Percentiles rank a stretch among this genome's conserved stretches.
Evolutionary conservation across 2,797 vertebrate genomes (phyloP).

Genomic region (Enteromius afrohamiltoni): DNA sequence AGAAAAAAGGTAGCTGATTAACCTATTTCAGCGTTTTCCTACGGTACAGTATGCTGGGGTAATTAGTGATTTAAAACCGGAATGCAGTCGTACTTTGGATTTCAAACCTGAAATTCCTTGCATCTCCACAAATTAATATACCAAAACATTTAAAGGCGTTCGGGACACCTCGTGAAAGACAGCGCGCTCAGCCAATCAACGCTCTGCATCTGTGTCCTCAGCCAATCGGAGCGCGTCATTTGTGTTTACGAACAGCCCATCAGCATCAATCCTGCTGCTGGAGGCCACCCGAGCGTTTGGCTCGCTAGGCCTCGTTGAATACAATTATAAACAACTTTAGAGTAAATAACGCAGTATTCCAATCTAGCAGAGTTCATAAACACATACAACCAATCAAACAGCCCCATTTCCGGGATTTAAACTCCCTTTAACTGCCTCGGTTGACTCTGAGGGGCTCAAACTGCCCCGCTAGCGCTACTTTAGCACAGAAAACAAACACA

Average conservation of each 20-base stretch:
- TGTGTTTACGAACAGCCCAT: constrained; percentile 56
- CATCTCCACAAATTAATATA: background rate
- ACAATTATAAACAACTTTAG: constrained; percentile 75
- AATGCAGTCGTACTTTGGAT: background rate
- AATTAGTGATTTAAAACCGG: background rate
- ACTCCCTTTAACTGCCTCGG: background rate
- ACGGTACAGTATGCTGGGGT: too few relatives aligned
- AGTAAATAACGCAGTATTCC: constrained; percentile 56
- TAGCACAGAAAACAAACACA: constrained; percentile 48
- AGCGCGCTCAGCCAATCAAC: constrained; percentile 64
- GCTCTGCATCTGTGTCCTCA: background rate
- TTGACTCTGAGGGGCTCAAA: constrained; percentile 49
- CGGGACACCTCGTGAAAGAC: constrained; percentile 62
- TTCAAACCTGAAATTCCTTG: background rate
- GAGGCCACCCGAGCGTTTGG: constrained; percentile 67
- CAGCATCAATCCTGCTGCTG: constrained; percentile 63
- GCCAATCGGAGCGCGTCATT: constrained; percentile 61
- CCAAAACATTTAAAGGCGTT: constrained; percentile 19
- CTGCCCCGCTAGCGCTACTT: constrained; percentile 63
- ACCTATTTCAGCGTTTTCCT: background rate
- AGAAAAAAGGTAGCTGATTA: too few relatives aligned
- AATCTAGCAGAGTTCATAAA: background rate
- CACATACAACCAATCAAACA: background rate
- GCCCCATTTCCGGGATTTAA: background rate
- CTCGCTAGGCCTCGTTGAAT: constrained; percentile 78